These are phyloP conservation scores for Drosophila formosana DNA, from an alignment of 2,888 invertebrate genomes.

Conservation along the genomic window DNA sequence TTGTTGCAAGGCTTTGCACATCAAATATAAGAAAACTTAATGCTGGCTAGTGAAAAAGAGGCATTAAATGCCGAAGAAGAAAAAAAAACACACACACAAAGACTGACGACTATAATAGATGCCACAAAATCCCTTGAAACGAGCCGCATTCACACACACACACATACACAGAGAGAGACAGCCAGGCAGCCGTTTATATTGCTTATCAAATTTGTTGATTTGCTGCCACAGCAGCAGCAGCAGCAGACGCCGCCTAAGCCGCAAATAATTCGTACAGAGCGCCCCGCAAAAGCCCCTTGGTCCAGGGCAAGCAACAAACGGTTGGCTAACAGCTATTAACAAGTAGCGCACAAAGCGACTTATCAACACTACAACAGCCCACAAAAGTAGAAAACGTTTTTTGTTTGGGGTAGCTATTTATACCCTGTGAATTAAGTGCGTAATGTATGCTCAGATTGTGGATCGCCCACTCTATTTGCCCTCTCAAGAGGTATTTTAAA, in stretches of 20 bases:
- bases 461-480: neutral
- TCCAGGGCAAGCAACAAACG: slow-evolving; percentile 40
- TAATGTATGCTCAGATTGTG: neutral
- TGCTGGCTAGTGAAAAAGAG: slow-evolving; percentile 28
- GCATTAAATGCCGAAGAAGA: slow-evolving; percentile 29
- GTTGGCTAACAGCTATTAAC: slow-evolving; percentile 68
- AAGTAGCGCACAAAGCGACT: slow-evolving; percentile 74
- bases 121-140: slow-evolving; percentile 68
- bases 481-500: slow-evolving; percentile 12
- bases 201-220: slow-evolving; percentile 81
- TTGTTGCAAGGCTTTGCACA: slow-evolving; percentile 23
- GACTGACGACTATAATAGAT: slow-evolving; percentile 37
- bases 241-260: slow-evolving; percentile 66
- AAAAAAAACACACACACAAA: neutral
- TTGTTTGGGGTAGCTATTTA: slow-evolving; percentile 32
- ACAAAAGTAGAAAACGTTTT: slow-evolving; percentile 61
- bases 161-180: slow-evolving; percentile 3
- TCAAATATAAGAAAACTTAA: slow-evolving; percentile 38
- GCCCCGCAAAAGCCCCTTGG: neutral
- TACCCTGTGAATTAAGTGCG: slow-evolving; percentile 19
- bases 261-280: slow-evolving; percentile 67
- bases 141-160: slow-evolving; percentile 36
- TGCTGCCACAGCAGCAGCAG: slow-evolving; percentile 70
- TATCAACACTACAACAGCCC: slow-evolving; percentile 72
- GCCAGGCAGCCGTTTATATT: slow-evolving; percentile 63